Evolutionary conservation across 2,888 invertebrate genomes (phyloP), one percentile per base, ranked within the genome.

Genomic region (Drosophila phalerata): DNA sequence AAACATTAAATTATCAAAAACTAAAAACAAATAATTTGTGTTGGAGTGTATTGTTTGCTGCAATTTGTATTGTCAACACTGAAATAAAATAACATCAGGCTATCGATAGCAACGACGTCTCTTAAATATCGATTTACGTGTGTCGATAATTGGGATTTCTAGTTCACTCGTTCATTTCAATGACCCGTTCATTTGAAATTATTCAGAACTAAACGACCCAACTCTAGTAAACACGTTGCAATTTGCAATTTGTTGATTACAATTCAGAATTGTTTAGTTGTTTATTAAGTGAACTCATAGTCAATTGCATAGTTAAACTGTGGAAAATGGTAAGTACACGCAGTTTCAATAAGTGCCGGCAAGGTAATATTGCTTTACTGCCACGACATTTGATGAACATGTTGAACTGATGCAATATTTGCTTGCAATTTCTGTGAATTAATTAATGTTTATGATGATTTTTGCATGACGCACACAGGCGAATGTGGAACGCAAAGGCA

Each of bases 401-500:
- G 19, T 38, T 55, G n/a, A 65, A 30, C 87, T 84, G 89, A 88
- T 78, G 88, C 76, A 88, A 88, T 69, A 49, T 64, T 32, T 42
- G 37, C 17, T 1, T 37, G 30, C 32, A 43, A 22, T 58, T 19
- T 30, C 9, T 8, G 17, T 43, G 37, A 53, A 17, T 40, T 17
- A 34, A 53, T 19, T 34, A 5, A 45, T 30, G 28, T 28, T 25
- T 2, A 3, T 5, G 5, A 22, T 22, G 22, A 3, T 3, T 28
- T 1, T 28, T 8, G 10, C 19, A 49, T 60, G 37, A 55, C 10
- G 34, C 2, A 25, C 55, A 34, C 38, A 92, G 92, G 88, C 92
- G n/a, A 91, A 89, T 61, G 81, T 88, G 9, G 96, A 96, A 81
- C 93, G 98, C 45, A 99, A 99, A 93, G 98, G 98, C 49, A 98